Evolutionary conservation across 37 sponge, comb jelly and placozoan genomes (phyloP).

Genomic region (Aplysina aerophoba): DNA sequence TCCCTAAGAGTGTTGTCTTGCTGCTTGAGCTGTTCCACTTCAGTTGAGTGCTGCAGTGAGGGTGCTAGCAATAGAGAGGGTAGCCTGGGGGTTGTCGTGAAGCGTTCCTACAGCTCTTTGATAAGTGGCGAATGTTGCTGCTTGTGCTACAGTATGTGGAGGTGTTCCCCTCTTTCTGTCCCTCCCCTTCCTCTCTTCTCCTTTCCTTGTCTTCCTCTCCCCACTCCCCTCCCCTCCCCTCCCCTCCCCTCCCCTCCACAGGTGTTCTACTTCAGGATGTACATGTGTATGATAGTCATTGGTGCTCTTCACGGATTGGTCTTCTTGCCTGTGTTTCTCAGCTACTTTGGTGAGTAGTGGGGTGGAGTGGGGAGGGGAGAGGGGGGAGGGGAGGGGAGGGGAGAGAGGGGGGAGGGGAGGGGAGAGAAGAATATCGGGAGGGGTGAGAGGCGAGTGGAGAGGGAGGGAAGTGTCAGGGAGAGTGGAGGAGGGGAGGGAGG

Average conservation of each 20-base stretch:
- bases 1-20: neutral
- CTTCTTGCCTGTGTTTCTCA: slow-evolving; percentile 92
- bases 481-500: too few relatives aligned
- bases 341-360: slow-evolving; percentile 82
- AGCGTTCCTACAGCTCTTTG: neutral
- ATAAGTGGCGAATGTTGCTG: too few relatives aligned
- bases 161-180: neutral
- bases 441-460: too few relatives aligned
- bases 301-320: slow-evolving; percentile 94
- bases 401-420: too few relatives aligned
- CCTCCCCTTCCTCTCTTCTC: neutral
- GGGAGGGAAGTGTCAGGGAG: too few relatives aligned
- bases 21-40: neutral
- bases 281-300: slow-evolving; percentile 91
- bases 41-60: neutral
- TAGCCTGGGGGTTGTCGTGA: neutral
- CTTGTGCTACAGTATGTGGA: too few relatives aligned
- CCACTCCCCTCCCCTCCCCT: neutral
- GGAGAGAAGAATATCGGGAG: too few relatives aligned
- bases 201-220: neutral
- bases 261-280: slow-evolving; percentile 97
- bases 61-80: too few relatives aligned
- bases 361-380: neutral
- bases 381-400: neutral
- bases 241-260: neutral